Evolutionary conservation across 2,888 invertebrate species (phyloP), one percentile per base, ranked within the genome.

Genomic region (Theretra japonica): DNA sequence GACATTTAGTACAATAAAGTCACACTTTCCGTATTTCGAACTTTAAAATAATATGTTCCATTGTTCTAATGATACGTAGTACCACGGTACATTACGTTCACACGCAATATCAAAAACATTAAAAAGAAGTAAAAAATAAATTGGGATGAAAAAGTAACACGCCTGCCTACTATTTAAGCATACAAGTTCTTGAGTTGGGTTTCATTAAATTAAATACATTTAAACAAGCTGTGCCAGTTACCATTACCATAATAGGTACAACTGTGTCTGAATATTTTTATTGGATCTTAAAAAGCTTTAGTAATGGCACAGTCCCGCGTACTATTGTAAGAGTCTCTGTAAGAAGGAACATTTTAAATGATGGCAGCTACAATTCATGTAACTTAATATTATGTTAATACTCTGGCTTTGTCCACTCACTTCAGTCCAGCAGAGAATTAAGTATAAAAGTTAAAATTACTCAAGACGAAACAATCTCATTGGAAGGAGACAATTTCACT

Each of bases 391-490:
- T 58, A 58, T 58, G 59, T 58, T 71, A 57, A 25, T 69, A 30
- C 30, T 33, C 69, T 56, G 69, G 70, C 70, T 28, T 28, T 60
- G 53, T 53, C 19, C 19, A 53, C 53, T 53, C 5, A 23, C 25
- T 62, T 62, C 53, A 62, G 53, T 25, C 25, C 60, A 50, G 30
- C 21, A 58, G 62, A 68, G 25, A 33, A 70, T 57, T 62, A 48
- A 23, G 48, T 21, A 25, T 1, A 57, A 68, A 69, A 72, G 68
- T 58, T 62, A 73, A 76, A 74, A 70, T 70, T 57, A 48, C 50
- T 60, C 78, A 80, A 81, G 78, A 74, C 80, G 82, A 84, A 85
- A 79, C 82, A 84, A 82, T 84, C 81, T 78, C 79, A 82, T 86
- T 83, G 73, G 83, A 81, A 69, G 80, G 79, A 79, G 76, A 82